Conservation (phyloP, 2,797 vertebrate genomes). For the Malurus leucopterus region DNA sequence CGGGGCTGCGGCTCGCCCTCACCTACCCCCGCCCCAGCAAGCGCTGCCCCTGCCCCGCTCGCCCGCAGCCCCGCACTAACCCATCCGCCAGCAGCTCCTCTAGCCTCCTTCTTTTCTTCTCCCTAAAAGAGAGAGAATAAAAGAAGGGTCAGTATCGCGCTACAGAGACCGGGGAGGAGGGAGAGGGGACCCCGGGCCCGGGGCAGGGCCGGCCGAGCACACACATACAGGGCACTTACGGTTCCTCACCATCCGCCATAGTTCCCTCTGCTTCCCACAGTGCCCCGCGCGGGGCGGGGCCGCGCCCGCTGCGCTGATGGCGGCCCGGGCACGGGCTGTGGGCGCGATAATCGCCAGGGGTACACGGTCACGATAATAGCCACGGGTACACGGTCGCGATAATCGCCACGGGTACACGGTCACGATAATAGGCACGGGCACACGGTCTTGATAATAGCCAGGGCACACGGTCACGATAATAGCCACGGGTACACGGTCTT, state of each 20-base stretch:
- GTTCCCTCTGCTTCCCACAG: conserved; percentile 60
- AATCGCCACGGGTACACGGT: not conserved
- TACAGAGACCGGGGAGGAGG: conserved; percentile 56
- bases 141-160: conserved; percentile 80
- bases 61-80: conserved; percentile 85
- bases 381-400: too few species aligned
- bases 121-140: conserved; percentile 90
- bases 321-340: not conserved
- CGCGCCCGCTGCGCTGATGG: not conserved
- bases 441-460: too few species aligned
- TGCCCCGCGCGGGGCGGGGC: not conserved
- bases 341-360: not conserved
- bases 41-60: conserved; percentile 54
- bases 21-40: conserved; percentile 37
- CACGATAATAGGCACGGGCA: too few species aligned
- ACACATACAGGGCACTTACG: conserved; percentile 84
- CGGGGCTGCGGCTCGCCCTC: conserved; percentile 42
- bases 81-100: conserved; percentile 97
- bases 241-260: conserved; percentile 96
- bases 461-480: too few species aligned
- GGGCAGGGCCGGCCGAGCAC: conserved; percentile 21
- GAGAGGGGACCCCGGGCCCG: conserved; percentile 27
- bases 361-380: not conserved
- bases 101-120: conserved; percentile 99
- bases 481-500: too few species aligned